Evolutionary conservation across 1,140 invertebrate genomes (phyloP).

Genomic region (Globodera ellingtonae): DNA sequence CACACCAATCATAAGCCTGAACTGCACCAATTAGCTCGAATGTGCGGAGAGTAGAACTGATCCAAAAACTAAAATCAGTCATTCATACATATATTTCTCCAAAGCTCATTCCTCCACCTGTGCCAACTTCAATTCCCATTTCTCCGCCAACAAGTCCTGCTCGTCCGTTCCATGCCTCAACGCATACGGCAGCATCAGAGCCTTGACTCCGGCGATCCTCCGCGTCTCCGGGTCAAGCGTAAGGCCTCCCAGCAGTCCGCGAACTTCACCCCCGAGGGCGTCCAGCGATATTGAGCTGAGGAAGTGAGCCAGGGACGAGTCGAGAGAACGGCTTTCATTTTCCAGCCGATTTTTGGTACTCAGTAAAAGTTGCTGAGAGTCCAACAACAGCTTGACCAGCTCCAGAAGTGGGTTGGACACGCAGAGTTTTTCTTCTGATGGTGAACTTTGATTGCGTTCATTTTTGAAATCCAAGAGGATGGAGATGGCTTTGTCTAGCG

Average conservation of each 20-base stretch:
- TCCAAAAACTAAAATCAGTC: conserved; percentile 45
- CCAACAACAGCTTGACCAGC: conserved; percentile 57
- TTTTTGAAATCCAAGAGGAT: conserved; percentile 45
- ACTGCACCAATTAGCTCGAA: conserved; percentile 32
- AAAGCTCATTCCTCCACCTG: not conserved
- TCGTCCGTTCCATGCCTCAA: conserved; percentile 55
- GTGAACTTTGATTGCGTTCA: conserved; percentile 5
- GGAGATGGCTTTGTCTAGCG: conserved; percentile 47
- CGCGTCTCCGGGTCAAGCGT: conserved; percentile 51
- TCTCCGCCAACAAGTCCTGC: conserved; percentile 59
- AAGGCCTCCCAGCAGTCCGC: conserved; percentile 51
- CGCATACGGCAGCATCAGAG: conserved; percentile 62
- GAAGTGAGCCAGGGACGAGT: not conserved
- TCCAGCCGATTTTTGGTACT: conserved; percentile 14
- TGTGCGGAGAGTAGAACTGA: conserved; percentile 41
- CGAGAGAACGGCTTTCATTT: conserved; percentile 50
- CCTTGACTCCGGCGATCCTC: conserved; percentile 60
- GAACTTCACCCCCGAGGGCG: not conserved
- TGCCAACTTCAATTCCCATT: conserved; percentile 58
- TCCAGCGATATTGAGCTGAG: conserved; percentile 1
- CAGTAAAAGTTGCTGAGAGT: conserved; percentile 17
- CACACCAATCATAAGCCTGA: conserved; percentile 51
- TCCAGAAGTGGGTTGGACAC: conserved; percentile 62
- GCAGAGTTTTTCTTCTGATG: conserved; percentile 51
- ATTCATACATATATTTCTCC: not conserved